A percentile compares a stretch with the other conserved stretches of the same genome.
These are phyloP conservation scores for Pemphredon lugubris DNA, from an alignment of 2,888 invertebrate genomes.

Conservation along the genomic window DNA sequence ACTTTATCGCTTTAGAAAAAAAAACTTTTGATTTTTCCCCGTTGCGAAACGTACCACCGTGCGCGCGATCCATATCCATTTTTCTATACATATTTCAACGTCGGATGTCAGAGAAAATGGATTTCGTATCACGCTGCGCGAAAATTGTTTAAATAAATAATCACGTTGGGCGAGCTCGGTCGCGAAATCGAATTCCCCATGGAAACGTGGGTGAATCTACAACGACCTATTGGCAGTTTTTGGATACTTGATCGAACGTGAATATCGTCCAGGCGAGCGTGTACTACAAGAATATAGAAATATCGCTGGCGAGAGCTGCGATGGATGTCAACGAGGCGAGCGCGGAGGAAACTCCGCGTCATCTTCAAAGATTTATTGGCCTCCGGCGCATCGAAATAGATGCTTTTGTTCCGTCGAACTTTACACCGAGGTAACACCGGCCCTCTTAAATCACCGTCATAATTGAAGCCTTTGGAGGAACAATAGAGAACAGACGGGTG, in stretches of 20 bases:
- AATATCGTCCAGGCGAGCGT: conserved; percentile 32
- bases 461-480: conserved; percentile 42
- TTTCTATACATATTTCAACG: conserved; percentile 4
- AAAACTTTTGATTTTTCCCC: too few species aligned
- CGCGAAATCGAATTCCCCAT: conserved; percentile 19
- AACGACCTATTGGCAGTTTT: conserved; percentile 25
- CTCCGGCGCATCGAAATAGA: conserved; percentile 24
- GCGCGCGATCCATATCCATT: background rate
- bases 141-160: conserved; percentile 45
- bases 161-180: conserved; percentile 1
- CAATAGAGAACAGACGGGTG: conserved; percentile 46
- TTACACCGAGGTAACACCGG: conserved; percentile 36
- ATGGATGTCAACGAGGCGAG: conserved; percentile 56
- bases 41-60: too few species aligned
- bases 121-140: background rate
- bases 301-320: conserved; percentile 26
- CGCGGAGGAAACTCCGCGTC: conserved; percentile 31
- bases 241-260: conserved; percentile 21
- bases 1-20: too few species aligned
- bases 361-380: conserved; percentile 44
- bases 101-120: conserved; percentile 7
- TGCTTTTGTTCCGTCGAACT: conserved; percentile 37
- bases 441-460: conserved; percentile 50
- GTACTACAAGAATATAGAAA: conserved; percentile 49
- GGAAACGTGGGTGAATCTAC: conserved; percentile 15